These are phyloP conservation scores for Petroica traversi DNA, from an alignment of 2,113 vertebrate genomes.

Conservation along the genomic window DNA sequence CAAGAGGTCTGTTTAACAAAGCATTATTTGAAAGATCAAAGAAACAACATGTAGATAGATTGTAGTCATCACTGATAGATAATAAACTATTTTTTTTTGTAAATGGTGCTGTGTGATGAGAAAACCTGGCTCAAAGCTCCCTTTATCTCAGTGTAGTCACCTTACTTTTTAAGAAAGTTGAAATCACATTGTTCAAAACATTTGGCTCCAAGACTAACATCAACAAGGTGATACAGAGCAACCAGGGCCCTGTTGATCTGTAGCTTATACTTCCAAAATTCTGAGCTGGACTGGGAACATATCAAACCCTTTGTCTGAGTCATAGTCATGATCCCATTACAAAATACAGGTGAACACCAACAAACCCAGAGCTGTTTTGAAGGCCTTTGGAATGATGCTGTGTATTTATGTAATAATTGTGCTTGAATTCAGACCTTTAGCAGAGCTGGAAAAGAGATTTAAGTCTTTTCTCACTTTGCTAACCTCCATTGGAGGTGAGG, in stretches of 20 bases:
- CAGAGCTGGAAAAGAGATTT: neutral
- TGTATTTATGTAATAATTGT: neutral
- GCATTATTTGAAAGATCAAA: neutral
- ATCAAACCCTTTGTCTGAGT: neutral
- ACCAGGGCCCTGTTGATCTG: neutral
- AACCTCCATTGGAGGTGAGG: neutral
- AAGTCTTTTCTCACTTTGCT: neutral
- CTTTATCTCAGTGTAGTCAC: neutral
- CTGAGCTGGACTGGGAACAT: neutral
- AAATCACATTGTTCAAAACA: neutral
- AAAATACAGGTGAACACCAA: neutral
- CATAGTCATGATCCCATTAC: neutral
- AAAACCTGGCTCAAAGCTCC: neutral
- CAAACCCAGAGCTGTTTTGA: neutral
- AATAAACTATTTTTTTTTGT: neutral
- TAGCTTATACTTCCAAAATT: neutral
- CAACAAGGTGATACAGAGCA: neutral
- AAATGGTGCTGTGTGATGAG: neutral
- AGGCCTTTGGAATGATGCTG: neutral
- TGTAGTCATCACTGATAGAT: neutral
- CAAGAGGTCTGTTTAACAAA: neutral
- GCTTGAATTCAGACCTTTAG: neutral
- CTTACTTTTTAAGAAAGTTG: neutral
- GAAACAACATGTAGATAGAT: neutral
- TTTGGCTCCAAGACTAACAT: neutral